Evolutionary conservation across 1,140 invertebrate genomes (phyloP), one percentile per base, ranked within the genome.

Genomic region (Aphelenchoides fujianensis): DNA sequence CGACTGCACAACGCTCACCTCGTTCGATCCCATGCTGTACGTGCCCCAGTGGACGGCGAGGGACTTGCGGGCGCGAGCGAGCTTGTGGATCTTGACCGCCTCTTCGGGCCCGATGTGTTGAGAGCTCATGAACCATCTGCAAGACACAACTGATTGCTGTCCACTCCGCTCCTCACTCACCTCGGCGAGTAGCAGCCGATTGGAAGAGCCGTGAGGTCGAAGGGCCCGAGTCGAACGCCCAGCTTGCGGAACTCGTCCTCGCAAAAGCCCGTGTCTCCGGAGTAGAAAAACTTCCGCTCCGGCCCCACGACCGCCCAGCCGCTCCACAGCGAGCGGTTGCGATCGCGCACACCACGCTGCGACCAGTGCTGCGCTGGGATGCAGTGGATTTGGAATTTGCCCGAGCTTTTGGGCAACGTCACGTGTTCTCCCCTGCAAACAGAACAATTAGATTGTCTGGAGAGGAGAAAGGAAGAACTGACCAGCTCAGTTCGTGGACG

Each of bases 81-180:
- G 86, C 48, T 74, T 53, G 75, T 88, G 88, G 27, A 88, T 85
- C 66, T 84, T 36, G 9, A 88, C 84, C 19, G 88, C 87, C 77
- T 88, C 86, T 36, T 81, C 79, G 12, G 88, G 87, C 75, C 87
- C 81, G 23, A 88, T 82, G 78, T 88, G 88, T 57, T 87, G 86
- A 63, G 80, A 76, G 57, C 76, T 77, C 86, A 88, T 86, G 70
- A 88, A 87, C 80, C 84, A 83, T 69, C 77, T 76, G 63, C 57
- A 70, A 52, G 37, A 31, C 59, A n/a, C n/a, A 75, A 41, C 36
- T 19, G 19, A 35, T 23, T 9, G 35, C 27, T 61, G 32, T 62
- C 28, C 34, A 3, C 55, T 32, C 16, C 9, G n/a, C 41, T 31
- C 2, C 66, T 28, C 27, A 27, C 31, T 5, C 36, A 79, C 69